Percentiles rank a stretch among this genome's conserved stretches.
phyloP scores from a whole-genome alignment of 1,140 invertebrate genomes.

The Pachypeltis micranthus region DNA sequence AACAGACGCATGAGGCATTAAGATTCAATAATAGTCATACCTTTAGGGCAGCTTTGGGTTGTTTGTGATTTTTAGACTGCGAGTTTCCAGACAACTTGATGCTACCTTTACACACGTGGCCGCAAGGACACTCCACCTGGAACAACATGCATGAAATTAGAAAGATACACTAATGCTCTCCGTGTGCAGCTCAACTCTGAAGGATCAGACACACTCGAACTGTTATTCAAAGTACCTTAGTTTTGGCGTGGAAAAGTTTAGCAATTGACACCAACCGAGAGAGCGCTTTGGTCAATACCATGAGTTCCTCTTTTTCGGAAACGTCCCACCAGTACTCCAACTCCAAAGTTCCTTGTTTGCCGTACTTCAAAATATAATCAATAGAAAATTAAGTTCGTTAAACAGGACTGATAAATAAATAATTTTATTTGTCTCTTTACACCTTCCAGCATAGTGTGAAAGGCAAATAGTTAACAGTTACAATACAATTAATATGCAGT shows the following conservation, averaged over 20 bases:
- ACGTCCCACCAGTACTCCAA: slow-evolving; percentile 75
- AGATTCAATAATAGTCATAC: background rate
- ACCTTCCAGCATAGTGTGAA: no score
- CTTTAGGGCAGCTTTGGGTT: background rate
- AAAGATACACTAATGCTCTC: no score
- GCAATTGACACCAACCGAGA: slow-evolving; percentile 25
- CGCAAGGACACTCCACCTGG: slow-evolving; percentile 37
- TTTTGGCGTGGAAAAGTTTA: slow-evolving; percentile 22
- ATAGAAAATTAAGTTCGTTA: slow-evolving; percentile 5
- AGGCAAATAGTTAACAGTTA: no score
- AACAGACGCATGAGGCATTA: no score
- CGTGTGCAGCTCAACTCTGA: no score
- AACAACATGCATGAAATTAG: background rate
- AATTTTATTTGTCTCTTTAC: no score
- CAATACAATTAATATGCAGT: no score
- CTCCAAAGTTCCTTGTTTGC: slow-evolving; percentile 60
- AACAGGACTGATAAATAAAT: slow-evolving; percentile 11
- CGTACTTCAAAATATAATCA: slow-evolving; percentile 45
- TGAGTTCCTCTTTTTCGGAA: slow-evolving; percentile 30
- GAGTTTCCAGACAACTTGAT: slow-evolving; percentile 29
- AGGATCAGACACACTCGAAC: no score
- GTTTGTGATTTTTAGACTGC: background rate
- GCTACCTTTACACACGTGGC: slow-evolving; percentile 38
- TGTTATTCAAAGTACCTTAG: slow-evolving; percentile 16
- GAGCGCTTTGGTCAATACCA: slow-evolving; percentile 14